These are phyloP conservation scores for Deroptyus accipitrinus DNA, from an alignment of 2,113 vertebrate genomes.

Conservation along the genomic window DNA sequence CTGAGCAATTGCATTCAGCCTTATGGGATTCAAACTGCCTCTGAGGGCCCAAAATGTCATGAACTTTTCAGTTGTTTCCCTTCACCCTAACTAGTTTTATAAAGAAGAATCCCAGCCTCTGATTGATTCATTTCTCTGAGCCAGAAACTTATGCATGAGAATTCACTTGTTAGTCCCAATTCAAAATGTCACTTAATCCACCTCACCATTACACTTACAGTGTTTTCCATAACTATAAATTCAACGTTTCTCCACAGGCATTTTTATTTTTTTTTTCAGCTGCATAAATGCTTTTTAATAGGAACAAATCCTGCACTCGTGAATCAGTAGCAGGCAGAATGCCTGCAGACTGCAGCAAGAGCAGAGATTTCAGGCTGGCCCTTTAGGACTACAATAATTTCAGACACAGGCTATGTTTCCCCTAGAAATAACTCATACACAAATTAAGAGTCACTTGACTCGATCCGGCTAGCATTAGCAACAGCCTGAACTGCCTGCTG, in stretches of 20 bases:
- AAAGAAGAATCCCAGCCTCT: background rate
- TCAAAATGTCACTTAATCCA: constrained; percentile 27
- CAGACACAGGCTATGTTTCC: background rate
- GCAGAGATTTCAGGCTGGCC: background rate
- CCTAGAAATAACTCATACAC: background rate
- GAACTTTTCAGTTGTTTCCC: background rate
- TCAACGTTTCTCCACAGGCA: background rate
- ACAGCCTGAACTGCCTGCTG: background rate
- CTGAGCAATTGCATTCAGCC: background rate
- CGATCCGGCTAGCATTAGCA: background rate
- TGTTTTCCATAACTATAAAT: constrained; percentile 29
- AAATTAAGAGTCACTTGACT: constrained; percentile 10
- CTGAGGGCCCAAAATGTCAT: background rate
- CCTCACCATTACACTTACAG: background rate
- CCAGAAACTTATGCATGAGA: background rate
- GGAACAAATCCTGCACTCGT: background rate
- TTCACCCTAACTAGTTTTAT: background rate
- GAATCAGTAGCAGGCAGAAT: constrained; percentile 31
- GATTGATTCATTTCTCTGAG: background rate
- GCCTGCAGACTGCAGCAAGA: background rate
- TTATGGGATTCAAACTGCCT: background rate
- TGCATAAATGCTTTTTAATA: constrained; percentile 32
- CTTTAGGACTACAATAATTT: background rate
- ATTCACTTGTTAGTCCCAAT: constrained; percentile 22
- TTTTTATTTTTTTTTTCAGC: background rate